Evolutionary conservation across 2,888 invertebrate genomes (phyloP), one percentile per base, ranked within the genome.

Genomic region (Mystacides longicornis): DNA sequence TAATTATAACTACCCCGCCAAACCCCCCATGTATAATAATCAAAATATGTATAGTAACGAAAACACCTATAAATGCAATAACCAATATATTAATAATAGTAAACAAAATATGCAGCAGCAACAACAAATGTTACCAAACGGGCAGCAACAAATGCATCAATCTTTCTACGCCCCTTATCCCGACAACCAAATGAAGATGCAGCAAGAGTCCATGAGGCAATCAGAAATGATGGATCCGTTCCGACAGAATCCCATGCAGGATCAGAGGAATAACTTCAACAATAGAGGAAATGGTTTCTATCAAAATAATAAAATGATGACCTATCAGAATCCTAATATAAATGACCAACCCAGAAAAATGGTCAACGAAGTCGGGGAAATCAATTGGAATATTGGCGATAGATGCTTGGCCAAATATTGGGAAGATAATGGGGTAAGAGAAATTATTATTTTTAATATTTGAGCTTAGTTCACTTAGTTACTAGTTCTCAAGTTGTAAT

Each of bases 371-470:
- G 77, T 79, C 0, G 75, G 75, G 48, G 57, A 60, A 42, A 71
- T 74, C 69, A 77, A 77, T 62, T 91, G 89, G 89, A 85, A 84
- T 67, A 74, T 83, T 50, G 92, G 91, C 11, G 92, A 93, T 67
- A 81, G 85, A 58, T 92, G 92, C 67, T 78, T 92, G 71, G 93
- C 93, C 5, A 89, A 91, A 66, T 94, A 94, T 72, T 93, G 93
- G 93, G 93, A 93, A 70, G 93, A 93, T 72, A 86, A 88, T 66
- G 85, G 85, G 75, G 92, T 89, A 68, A 77, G 78, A 16, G 56
- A 7, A 7, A 37, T 37, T 37, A 27, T 27, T 7, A 7, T 7
- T 7, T 27, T 27, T 27, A 27, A 27, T 27, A 27, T 11, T 7
- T 27, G 11, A 5, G 5, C 11, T 7, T 7, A 7, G 11, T 37